These are phyloP conservation scores for Galaxea fascicularis DNA, from an alignment of 92 coral and sea anemone species.

Conservation along the genomic window DNA sequence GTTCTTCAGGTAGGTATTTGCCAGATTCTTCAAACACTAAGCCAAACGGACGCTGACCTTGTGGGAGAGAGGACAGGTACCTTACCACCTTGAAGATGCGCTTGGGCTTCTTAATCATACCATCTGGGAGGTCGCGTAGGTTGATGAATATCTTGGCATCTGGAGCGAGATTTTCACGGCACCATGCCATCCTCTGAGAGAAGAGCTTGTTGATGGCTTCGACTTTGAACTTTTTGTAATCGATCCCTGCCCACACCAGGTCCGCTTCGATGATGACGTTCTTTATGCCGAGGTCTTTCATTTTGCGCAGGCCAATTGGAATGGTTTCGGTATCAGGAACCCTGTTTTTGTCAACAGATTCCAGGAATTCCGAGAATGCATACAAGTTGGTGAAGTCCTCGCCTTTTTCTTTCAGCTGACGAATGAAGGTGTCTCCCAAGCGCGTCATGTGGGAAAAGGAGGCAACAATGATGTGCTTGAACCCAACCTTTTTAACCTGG, in stretches of 20 bases:
- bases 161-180: constrained; percentile 42
- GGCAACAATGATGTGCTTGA: constrained; percentile 31
- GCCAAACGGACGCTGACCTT: constrained; percentile 70
- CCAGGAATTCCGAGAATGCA: constrained; percentile 67
- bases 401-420: constrained; percentile 46
- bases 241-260: constrained; percentile 46
- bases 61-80: constrained; percentile 60
- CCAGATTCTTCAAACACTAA: constrained; percentile 67
- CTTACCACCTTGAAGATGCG: constrained; percentile 43
- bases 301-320: constrained; percentile 59
- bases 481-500: no score
- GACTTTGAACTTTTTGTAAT: constrained; percentile 53
- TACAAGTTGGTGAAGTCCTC: constrained; percentile 66
- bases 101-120: constrained; percentile 43
- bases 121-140: constrained; percentile 67
- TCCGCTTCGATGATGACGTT: constrained; percentile 58
- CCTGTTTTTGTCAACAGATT: constrained; percentile 27
- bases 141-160: constrained; percentile 60
- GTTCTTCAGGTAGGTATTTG: constrained; percentile 31
- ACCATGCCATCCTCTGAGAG: constrained; percentile 62
- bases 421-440: constrained; percentile 64
- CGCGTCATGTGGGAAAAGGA: constrained; percentile 74
- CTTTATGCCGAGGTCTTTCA: constrained; percentile 8
- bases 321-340: no score
- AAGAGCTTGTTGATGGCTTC: constrained; percentile 49